These are phyloP conservation scores for Rotaria macrura DNA, from an alignment of 2,888 invertebrate genomes.

Conservation along the genomic window DNA sequence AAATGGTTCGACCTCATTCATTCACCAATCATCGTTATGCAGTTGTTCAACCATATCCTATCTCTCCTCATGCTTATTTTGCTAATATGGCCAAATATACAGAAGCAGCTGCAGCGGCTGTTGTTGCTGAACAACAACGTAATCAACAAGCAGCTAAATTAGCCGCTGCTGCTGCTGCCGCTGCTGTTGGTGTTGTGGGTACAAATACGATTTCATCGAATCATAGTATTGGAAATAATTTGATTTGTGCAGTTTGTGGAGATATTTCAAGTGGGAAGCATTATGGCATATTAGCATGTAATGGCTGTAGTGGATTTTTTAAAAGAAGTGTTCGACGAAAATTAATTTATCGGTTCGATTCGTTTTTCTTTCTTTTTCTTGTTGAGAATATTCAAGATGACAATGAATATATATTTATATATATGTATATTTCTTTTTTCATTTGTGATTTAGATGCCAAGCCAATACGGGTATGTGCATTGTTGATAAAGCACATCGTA, in stretches of 20 bases:
- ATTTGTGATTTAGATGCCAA: conserved; percentile 67
- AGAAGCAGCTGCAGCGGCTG: not conserved
- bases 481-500: conserved; percentile 95
- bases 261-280: conserved; percentile 94
- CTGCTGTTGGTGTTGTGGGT: not conserved
- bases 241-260: conserved; percentile 82
- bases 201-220: not conserved
- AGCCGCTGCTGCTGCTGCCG: not conserved
- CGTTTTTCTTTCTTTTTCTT: not conserved
- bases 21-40: not conserved
- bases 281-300: conserved; percentile 92
- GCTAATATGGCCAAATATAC: conserved; percentile 32
- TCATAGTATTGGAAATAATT: conserved; percentile 36
- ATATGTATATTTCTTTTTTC: too few species aligned
- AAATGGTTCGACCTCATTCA: conserved; percentile 4
- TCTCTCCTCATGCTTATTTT: conserved; percentile 25
- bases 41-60: not conserved
- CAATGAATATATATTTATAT: too few species aligned
- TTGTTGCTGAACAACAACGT: not conserved
- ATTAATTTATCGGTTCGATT: conserved; percentile 76
- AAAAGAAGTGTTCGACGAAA: conserved; percentile 87
- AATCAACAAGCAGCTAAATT: not conserved
- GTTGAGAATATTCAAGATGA: not conserved
- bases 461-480: conserved; percentile 92
- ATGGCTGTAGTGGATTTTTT: conserved; percentile 98